Conservation (phyloP, 2,113 vertebrate genomes). For the Gopherus flavomarginatus region DNA sequence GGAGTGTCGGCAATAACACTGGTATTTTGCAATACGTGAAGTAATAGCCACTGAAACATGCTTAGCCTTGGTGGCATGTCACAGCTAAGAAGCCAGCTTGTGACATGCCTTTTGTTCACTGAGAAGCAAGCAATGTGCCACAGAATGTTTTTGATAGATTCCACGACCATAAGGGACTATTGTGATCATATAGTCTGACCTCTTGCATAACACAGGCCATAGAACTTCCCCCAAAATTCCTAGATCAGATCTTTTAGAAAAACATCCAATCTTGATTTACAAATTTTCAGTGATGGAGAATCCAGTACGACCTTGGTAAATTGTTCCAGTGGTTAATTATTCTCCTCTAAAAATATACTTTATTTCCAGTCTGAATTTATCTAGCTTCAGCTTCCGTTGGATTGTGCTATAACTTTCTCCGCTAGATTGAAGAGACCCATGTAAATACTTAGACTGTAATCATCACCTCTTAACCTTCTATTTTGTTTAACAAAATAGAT, state of each 20-base stretch:
- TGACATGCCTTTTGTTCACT: neutral
- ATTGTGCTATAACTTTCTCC: neutral
- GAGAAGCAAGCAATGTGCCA: neutral
- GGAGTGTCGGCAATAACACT: neutral
- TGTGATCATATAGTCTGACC: neutral
- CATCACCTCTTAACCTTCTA: neutral
- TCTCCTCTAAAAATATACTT: neutral
- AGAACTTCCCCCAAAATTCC: neutral
- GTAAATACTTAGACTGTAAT: neutral
- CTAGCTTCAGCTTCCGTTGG: neutral
- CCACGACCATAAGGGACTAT: neutral
- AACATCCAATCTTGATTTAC: neutral
- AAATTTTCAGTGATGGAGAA: neutral
- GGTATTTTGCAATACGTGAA: constrained; percentile 2
- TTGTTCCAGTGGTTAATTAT: neutral
- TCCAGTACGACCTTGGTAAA: neutral
- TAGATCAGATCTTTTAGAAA: neutral
- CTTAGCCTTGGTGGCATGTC: accelerated
- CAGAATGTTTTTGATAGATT: neutral
- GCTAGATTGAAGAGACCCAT: neutral
- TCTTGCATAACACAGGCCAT: neutral
- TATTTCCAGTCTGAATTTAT: neutral
- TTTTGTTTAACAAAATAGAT: no score
- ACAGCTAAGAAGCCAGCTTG: neutral
- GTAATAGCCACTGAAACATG: neutral